phyloP scores from a whole-genome alignment of 1,140 invertebrate genomes.

The Dolichoris vasculosae region DNA sequence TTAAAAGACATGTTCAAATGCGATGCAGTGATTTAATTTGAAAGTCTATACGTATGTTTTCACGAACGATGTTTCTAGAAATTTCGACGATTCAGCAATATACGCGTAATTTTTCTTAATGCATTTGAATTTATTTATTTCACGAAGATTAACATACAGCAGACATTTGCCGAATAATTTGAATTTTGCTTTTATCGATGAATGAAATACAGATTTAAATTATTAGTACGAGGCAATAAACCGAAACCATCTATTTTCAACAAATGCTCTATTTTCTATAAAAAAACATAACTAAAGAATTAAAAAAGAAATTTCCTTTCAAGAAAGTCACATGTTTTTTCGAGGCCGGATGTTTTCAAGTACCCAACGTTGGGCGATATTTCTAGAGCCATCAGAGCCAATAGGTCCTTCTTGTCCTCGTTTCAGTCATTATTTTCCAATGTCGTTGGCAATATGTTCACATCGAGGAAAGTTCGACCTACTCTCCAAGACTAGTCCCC shows the following conservation, averaged over 20 bases:
- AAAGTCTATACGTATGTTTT: too few relatives aligned
- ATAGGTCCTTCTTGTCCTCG: constrained; percentile 52
- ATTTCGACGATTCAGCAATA: too few relatives aligned
- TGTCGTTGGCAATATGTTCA: constrained; percentile 62
- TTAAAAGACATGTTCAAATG: too few relatives aligned
- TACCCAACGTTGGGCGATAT: constrained; percentile 26
- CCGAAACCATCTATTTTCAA: not conserved
- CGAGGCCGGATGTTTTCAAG: constrained; percentile 47
- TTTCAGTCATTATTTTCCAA: constrained; percentile 61
- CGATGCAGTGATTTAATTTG: too few relatives aligned
- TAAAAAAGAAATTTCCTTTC: constrained; percentile 27
- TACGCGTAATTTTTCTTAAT: too few relatives aligned
- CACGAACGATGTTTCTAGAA: too few relatives aligned
- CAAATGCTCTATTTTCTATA: not conserved
- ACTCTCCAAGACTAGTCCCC: constrained; percentile 32
- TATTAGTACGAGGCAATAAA: not conserved
- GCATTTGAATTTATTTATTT: not conserved
- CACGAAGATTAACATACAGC: not conserved
- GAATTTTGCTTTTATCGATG: not conserved
- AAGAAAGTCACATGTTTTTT: constrained; percentile 53
- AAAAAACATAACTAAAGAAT: not conserved
- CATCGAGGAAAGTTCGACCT: constrained; percentile 55
- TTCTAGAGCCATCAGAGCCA: constrained; percentile 51
- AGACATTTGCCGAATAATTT: not conserved
- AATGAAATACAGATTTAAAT: not conserved